Evolutionary conservation across 2,888 invertebrate species (phyloP).

Genomic region (Troides oblongomaculatus): DNA sequence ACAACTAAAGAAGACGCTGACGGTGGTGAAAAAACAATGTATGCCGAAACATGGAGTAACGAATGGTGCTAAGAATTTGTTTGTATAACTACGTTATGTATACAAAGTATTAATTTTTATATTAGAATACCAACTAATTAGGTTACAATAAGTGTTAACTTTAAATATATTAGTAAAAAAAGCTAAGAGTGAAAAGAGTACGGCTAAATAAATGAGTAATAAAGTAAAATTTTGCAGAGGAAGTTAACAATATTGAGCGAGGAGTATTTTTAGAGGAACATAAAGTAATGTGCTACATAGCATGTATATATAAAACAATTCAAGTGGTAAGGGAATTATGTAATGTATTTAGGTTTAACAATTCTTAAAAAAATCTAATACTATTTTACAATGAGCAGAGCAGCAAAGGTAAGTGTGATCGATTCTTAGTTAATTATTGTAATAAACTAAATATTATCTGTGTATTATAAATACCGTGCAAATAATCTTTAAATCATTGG

Average conservation of each 20-base stretch:
- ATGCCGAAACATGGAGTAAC: constrained; percentile 78
- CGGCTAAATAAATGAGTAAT: background rate
- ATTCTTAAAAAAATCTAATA: background rate
- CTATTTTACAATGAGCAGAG: too few species aligned
- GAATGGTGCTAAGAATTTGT: constrained; percentile 60
- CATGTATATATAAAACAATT: constrained; percentile 58
- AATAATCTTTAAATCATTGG: too few species aligned
- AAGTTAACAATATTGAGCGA: constrained; percentile 60
- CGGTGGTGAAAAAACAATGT: constrained; percentile 81
- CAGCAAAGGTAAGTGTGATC: too few species aligned
- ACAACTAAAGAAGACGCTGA: constrained; percentile 81
- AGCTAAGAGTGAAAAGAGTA: too few species aligned
- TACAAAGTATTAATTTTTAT: background rate
- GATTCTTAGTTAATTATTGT: too few species aligned
- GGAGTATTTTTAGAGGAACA: constrained; percentile 59
- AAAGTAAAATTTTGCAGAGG: constrained; percentile 45
- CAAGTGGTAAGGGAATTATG: constrained; percentile 53
- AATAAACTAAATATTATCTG: too few species aligned
- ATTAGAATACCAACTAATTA: background rate
- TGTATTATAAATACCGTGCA: too few species aligned
- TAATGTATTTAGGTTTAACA: background rate
- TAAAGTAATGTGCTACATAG: constrained; percentile 63
- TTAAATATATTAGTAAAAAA: too few species aligned
- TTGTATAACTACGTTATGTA: background rate
- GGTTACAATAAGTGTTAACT: too few species aligned